Percentiles rank a stretch among this genome's conserved stretches.
These are phyloP conservation scores for Lycia hirtaria DNA, from an alignment of 2,888 invertebrate genomes.

Conservation along the genomic window DNA sequence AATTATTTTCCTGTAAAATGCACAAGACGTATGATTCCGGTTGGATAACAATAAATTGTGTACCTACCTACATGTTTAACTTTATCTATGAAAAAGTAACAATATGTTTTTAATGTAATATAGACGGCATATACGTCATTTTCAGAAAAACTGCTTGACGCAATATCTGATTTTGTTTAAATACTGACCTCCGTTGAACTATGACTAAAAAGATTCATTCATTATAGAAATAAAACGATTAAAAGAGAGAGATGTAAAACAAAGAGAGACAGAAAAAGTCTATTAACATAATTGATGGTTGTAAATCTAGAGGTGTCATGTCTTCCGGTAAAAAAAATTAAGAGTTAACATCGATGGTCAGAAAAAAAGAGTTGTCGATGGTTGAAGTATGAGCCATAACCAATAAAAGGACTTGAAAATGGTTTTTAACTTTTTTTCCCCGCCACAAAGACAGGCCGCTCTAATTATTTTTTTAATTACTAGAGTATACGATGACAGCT, in stretches of 20 bases:
- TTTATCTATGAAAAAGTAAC: too few relatives aligned
- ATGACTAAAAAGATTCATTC: slow-evolving; percentile 14
- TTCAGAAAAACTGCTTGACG: background rate
- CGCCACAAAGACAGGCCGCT: slow-evolving; percentile 36
- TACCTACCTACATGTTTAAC: too few relatives aligned
- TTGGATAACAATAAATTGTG: too few relatives aligned
- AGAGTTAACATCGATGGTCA: slow-evolving; percentile 48
- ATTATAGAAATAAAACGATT: slow-evolving; percentile 37
- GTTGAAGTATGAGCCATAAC: slow-evolving; percentile 46
- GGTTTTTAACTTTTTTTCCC: slow-evolving; percentile 35
- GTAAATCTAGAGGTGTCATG: slow-evolving; percentile 73
- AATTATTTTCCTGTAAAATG: too few relatives aligned
- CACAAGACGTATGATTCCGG: too few relatives aligned
- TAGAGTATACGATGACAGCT: slow-evolving; percentile 48
- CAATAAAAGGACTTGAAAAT: slow-evolving; percentile 41
- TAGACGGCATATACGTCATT: too few relatives aligned
- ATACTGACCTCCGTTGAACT: slow-evolving; percentile 22
- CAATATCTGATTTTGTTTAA: background rate
- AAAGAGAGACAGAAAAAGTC: slow-evolving; percentile 56
- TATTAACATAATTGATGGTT: slow-evolving; percentile 74
- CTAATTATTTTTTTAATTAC: slow-evolving; percentile 58
- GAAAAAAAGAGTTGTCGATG: slow-evolving; percentile 43
- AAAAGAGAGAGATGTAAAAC: slow-evolving; percentile 39
- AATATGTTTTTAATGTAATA: too few relatives aligned
- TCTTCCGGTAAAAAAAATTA: slow-evolving; percentile 69